These are phyloP conservation scores for Heliconius ethilla DNA, from an alignment of 2,888 invertebrate species.

Conservation along the genomic window DNA sequence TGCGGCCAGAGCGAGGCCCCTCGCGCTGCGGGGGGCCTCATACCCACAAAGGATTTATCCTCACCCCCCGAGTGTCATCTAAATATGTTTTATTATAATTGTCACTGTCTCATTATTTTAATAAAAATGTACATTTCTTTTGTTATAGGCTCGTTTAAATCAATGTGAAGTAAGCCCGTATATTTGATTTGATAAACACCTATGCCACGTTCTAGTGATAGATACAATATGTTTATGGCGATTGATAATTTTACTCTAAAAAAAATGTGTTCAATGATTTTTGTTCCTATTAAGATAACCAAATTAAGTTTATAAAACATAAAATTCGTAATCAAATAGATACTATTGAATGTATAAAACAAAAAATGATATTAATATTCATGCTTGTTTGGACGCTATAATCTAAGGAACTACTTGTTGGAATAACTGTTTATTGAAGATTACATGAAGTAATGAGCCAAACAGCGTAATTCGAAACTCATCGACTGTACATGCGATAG, in stretches of 20 bases:
- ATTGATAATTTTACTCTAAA: no score
- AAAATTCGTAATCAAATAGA: background rate
- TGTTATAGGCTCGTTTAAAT: background rate
- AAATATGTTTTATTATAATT: conserved; percentile 12
- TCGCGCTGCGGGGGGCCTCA: background rate
- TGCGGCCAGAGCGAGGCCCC: background rate
- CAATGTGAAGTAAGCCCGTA: no score
- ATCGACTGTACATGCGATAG: background rate
- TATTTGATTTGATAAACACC: no score
- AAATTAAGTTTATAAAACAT: background rate
- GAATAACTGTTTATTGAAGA: background rate
- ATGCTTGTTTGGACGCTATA: background rate
- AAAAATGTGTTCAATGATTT: no score
- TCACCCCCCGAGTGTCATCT: background rate
- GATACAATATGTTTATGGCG: background rate
- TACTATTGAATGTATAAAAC: no score
- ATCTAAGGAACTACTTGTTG: background rate
- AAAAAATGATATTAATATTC: background rate
- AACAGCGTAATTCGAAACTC: background rate
- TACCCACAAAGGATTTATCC: conserved; percentile 11
- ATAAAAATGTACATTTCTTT: background rate
- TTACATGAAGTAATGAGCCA: background rate
- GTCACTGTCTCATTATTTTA: background rate
- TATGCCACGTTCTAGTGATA: no score
- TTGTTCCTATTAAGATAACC: no score